phyloP scores from a whole-genome alignment of 2,113 vertebrate species.

The Chinchilla lanigera region DNA sequence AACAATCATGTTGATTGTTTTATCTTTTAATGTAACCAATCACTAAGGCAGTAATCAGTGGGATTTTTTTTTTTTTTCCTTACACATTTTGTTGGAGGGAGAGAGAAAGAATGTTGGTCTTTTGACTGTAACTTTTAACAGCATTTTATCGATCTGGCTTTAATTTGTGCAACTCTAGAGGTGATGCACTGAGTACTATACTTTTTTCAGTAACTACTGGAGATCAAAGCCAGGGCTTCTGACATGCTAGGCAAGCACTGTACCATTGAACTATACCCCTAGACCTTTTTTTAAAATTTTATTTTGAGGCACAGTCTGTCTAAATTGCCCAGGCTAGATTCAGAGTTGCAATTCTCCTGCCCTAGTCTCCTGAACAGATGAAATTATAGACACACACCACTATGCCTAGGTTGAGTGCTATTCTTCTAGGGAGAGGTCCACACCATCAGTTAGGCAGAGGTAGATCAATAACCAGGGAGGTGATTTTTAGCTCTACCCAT shows the following conservation, averaged over 20 bases:
- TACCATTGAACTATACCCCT: not conserved
- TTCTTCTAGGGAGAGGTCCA: not conserved
- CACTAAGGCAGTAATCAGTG: not conserved
- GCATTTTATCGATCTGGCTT: conserved; percentile 47
- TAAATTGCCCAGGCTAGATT: not conserved
- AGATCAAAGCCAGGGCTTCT: not conserved
- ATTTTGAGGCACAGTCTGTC: not conserved
- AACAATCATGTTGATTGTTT: not conserved
- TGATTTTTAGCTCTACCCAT: conserved; percentile 11
- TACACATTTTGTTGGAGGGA: not conserved
- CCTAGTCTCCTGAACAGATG: not conserved
- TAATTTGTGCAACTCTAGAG: conserved; percentile 39
- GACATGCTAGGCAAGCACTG: not conserved
- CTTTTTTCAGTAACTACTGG: not conserved
- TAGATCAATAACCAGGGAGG: not conserved
- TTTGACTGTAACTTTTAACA: conserved; percentile 40
- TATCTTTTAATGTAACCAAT: not conserved
- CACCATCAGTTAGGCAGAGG: not conserved
- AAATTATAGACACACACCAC: not conserved
- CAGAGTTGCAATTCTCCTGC: not conserved
- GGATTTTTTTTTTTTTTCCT: not conserved
- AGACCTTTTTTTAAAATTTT: not conserved
- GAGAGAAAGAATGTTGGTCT: not conserved
- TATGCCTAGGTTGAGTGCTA: not conserved
- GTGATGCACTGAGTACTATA: not conserved